Percentiles rank a stretch among this genome's conserved stretches.
Conservation (phyloP, 2,888 invertebrate species). For the Galerucella pusilla region DNA sequence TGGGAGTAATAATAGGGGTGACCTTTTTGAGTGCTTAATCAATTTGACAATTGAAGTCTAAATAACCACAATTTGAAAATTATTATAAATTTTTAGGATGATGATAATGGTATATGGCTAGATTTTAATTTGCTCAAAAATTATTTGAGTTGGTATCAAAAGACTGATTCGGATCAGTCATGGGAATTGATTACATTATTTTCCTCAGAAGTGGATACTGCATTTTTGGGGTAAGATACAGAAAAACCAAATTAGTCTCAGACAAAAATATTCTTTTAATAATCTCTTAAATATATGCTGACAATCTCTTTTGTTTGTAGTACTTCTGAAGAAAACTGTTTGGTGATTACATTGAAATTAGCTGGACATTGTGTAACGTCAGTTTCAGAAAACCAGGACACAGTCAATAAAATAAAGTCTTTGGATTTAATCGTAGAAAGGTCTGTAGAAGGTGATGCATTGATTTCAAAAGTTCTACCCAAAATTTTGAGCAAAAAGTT, state of each 20-base stretch:
- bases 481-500: neutral
- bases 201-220: constrained; percentile 30
- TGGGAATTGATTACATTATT: constrained; percentile 37
- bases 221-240: neutral
- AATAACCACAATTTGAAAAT: neutral
- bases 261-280: neutral
- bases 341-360: neutral
- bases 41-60: neutral
- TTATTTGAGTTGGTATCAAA: constrained; percentile 39
- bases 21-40: neutral
- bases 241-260: neutral
- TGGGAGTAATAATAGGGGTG: too few relatives aligned
- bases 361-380: neutral
- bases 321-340: neutral
- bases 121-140: constrained; percentile 39
- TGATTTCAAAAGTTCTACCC: neutral
- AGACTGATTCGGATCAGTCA: neutral
- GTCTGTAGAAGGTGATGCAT: neutral
- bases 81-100: constrained; percentile 25
- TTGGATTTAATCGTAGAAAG: neutral
- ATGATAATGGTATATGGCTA: constrained; percentile 36
- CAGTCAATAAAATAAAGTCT: neutral
- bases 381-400: neutral
- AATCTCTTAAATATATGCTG: too few relatives aligned
- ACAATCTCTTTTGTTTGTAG: neutral